A percentile compares a stretch with the other conserved stretches of the same genome.
These are phyloP conservation scores for Panthera uncia DNA, from an alignment of 2,113 vertebrate species.

Conservation along the genomic window DNA sequence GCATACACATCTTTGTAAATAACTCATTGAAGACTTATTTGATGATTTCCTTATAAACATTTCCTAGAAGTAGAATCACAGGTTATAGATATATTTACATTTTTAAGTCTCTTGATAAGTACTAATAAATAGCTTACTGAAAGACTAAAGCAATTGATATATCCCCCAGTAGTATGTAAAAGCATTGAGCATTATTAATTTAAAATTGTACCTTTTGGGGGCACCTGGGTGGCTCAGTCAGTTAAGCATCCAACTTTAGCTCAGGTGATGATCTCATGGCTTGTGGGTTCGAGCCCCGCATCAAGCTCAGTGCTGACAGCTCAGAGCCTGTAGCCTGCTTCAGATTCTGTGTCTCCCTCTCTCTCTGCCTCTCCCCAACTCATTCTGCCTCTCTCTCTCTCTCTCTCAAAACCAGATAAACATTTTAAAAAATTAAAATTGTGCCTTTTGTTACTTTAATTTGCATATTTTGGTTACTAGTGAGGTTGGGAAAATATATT, in stretches of 20 bases:
- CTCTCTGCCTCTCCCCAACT: too few relatives aligned
- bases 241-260: too few relatives aligned
- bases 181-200: neutral
- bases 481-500: neutral
- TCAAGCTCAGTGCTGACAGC: too few relatives aligned
- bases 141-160: neutral
- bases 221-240: too few relatives aligned
- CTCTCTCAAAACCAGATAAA: too few relatives aligned
- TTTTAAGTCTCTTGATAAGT: neutral
- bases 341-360: too few relatives aligned
- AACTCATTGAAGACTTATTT: neutral
- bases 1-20: neutral
- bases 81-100: neutral
- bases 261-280: too few relatives aligned
- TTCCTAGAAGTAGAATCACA: slow-evolving; percentile 7
- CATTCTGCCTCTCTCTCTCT: too few relatives aligned
- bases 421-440: neutral
- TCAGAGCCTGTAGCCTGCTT: too few relatives aligned
- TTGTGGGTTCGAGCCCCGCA: too few relatives aligned
- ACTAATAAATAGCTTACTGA: neutral
- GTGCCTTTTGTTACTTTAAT: neutral
- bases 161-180: neutral
- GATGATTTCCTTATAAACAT: neutral
- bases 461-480: neutral
- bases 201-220: neutral